phyloP scores from a whole-genome alignment of 2,113 vertebrate species.

The Alethe castanea region DNA sequence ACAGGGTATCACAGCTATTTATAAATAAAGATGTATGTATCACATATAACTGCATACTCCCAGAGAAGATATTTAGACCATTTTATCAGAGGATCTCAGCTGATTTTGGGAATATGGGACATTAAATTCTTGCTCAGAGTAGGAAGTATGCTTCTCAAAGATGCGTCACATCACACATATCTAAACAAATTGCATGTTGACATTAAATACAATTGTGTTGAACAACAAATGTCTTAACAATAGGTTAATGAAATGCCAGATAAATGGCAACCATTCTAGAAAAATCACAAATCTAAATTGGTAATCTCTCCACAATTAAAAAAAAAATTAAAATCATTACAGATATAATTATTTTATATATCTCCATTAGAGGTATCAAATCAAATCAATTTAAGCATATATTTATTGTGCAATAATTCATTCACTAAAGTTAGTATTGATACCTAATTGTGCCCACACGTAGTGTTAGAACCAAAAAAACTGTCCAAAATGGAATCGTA shows the following conservation, averaged over 20 bases:
- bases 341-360: neutral
- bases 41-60: neutral
- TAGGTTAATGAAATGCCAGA: neutral
- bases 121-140: neutral
- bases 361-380: neutral
- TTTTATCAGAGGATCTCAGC: neutral
- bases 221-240: neutral
- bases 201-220: neutral
- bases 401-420: neutral
- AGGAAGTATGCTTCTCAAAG: neutral
- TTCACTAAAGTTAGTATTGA: neutral
- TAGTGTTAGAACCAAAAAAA: neutral
- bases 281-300: neutral
- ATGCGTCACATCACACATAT: neutral
- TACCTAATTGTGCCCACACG: neutral
- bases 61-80: neutral
- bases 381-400: neutral
- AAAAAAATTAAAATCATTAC: neutral
- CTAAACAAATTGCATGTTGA: neutral
- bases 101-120: neutral
- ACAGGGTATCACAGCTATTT: neutral
- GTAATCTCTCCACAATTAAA: neutral
- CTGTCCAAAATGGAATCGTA: neutral
- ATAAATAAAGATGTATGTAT: rapidly evolving
- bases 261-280: neutral